Evolutionary conservation across 2,797 vertebrate genomes (phyloP), one percentile per base, ranked within the genome.

Genomic region (Falco naumanni): DNA sequence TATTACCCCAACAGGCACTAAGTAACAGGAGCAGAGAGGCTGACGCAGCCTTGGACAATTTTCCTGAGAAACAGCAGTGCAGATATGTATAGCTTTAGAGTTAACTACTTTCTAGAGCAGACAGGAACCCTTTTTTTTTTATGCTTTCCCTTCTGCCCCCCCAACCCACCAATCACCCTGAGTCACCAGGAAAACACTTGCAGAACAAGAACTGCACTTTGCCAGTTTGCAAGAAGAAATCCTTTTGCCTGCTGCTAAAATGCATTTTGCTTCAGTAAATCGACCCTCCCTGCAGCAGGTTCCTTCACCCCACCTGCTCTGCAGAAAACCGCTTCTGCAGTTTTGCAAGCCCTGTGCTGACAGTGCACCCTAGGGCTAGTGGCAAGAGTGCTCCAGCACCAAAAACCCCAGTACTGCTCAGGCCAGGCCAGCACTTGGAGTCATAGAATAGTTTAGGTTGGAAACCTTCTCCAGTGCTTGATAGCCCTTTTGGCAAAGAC

Each of bases 11-110:
- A 0, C 10, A n/a, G 33, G 66, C 66, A 9, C 16, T 3, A 21
- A n/a, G 7, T 15, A 45, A 13, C 29, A 33, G n/a, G 0, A 43
- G 29, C 48, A 28, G 16, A 39, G 57, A 34, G 43, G 82, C 71
- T 87, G 63, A 24, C 8, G 50, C 54, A 64, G 63, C 50, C 54
- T 25, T 6, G 2, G 20, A 5, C 4, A 28, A 26, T 39, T 57
- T 76, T 39, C 50, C 68, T 10, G 10, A 56, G 54, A 39, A 87
- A 26, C 31, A 76, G 25, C 65, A 64, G 21, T 1, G n/a, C 25
- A 64, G 28, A 33, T 0, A 39, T 3, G 13, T 7, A 3, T 0
- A 34, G 48, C 57, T 0, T 43, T n/a, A 65, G 16, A 51, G 50
- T 5, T 16, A 33, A 15, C 12, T 24, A 2, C 14, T n/a, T 69